Conservation (phyloP, 2,113 vertebrate species). For the Zingel zingel region DNA sequence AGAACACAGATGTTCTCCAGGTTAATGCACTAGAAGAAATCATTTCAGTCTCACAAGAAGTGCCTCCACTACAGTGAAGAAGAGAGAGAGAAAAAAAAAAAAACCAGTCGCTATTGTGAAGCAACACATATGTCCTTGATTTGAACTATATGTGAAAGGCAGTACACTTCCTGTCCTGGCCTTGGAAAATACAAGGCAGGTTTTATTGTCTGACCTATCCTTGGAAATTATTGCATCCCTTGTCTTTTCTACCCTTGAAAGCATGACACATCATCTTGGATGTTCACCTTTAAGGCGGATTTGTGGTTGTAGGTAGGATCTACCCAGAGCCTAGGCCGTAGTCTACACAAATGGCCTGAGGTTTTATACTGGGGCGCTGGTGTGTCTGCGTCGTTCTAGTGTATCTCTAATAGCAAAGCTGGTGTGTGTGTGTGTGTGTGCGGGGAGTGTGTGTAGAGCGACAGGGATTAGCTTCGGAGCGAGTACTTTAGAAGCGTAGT, state of each 20-base stretch:
- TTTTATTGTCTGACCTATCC: constrained; percentile 17
- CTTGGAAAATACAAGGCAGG: constrained; percentile 20
- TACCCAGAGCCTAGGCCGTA: too few species aligned
- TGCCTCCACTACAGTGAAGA: background rate
- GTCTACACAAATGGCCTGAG: too few species aligned
- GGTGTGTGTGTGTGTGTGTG: too few species aligned
- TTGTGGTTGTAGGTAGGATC: too few species aligned
- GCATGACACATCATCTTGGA: constrained; percentile 10
- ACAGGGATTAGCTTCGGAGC: too few species aligned
- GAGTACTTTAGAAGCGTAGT: too few species aligned
- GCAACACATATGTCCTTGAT: constrained; percentile 2
- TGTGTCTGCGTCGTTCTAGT: too few species aligned
- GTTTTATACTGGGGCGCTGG: too few species aligned
- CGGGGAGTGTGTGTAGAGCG: too few species aligned
- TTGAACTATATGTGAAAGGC: background rate
- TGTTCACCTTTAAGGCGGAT: constrained; percentile 36
- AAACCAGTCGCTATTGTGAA: background rate
- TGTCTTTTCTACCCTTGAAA: constrained; percentile 35
- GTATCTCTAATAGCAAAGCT: too few species aligned
- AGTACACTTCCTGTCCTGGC: constrained; percentile 2
- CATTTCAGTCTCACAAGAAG: background rate
- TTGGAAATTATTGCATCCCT: constrained; percentile 19
- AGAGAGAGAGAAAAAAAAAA: too few species aligned
- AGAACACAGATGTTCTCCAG: background rate
- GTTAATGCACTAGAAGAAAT: background rate